Percentiles rank a stretch among this genome's conserved stretches.
Evolutionary conservation across 2,113 vertebrate genomes (phyloP).

Genomic region (Tautogolabrus adspersus): DNA sequence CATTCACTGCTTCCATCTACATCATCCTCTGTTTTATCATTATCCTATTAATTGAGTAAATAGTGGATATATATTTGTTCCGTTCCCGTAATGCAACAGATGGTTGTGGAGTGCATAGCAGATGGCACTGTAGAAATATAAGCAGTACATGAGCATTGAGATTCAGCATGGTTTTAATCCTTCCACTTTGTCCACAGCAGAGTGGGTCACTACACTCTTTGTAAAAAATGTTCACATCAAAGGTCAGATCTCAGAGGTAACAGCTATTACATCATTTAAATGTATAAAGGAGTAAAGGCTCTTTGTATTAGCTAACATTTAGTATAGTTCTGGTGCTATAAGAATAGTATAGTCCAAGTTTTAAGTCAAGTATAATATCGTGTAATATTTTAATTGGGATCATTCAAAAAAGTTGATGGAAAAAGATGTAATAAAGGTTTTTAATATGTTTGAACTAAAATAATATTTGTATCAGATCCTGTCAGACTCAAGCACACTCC

Average conservation of each 20-base stretch:
- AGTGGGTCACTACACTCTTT: conserved; percentile 16
- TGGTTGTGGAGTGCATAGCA: conserved; percentile 42
- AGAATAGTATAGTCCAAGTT: too few relatives aligned
- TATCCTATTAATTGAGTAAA: conserved; percentile 43
- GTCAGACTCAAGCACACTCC: too few relatives aligned
- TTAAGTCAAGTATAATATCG: too few relatives aligned
- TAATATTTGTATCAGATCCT: too few relatives aligned
- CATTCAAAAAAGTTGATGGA: not conserved
- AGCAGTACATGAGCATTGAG: not conserved
- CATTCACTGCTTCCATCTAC: conserved; percentile 11
- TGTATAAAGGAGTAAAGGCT: too few relatives aligned
- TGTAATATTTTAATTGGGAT: not conserved
- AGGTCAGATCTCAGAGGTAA: not conserved
- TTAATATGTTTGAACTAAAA: too few relatives aligned
- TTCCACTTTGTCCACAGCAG: not conserved
- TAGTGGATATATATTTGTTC: conserved; percentile 3
- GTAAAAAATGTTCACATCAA: conserved; percentile 2
- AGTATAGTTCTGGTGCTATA: too few relatives aligned
- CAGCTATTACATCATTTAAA: too few relatives aligned
- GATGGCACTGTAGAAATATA: conserved; percentile 27
- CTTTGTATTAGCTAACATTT: too few relatives aligned
- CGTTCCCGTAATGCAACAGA: conserved; percentile 42
- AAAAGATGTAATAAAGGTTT: too few relatives aligned
- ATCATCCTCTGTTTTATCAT: conserved; percentile 30
- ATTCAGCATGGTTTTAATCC: conserved; percentile 23